Percentiles rank a stretch among this genome's conserved stretches.
These are phyloP conservation scores for Plemyria rubiginata DNA, from an alignment of 2,888 invertebrate species.

Conservation along the genomic window DNA sequence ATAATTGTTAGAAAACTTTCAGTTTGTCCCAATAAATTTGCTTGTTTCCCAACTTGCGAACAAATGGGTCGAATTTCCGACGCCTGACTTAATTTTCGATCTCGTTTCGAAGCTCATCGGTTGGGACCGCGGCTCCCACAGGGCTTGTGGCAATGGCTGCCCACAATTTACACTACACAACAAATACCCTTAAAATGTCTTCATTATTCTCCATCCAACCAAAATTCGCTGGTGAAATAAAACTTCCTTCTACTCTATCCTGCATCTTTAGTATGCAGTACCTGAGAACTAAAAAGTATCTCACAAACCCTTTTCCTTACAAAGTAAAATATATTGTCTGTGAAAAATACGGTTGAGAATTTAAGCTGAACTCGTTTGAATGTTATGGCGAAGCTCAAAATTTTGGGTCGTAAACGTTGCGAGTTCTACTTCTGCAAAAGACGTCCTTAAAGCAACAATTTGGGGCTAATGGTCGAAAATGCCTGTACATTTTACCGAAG, in stretches of 20 bases:
- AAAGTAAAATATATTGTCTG: not conserved
- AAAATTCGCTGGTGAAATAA: constrained; percentile 5
- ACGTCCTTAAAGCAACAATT: constrained; percentile 47
- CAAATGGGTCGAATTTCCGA: constrained; percentile 20
- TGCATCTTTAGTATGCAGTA: not conserved
- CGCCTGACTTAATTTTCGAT: constrained; percentile 29
- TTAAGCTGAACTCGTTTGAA: constrained; percentile 20
- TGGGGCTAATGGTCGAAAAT: constrained; percentile 47
- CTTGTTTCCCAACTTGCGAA: constrained; percentile 14
- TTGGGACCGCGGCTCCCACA: constrained; percentile 17
- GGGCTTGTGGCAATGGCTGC: constrained; percentile 26
- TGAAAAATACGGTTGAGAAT: constrained; percentile 11
- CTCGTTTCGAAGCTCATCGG: constrained; percentile 24
- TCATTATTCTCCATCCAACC: constrained; percentile 11
- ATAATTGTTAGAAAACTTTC: constrained; percentile 13
- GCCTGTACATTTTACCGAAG: constrained; percentile 47
- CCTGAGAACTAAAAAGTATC: not conserved
- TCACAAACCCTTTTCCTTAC: not conserved
- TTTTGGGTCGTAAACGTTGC: constrained; percentile 38
- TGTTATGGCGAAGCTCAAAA: constrained; percentile 32
- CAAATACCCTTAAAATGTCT: constrained; percentile 19
- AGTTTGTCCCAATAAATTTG: constrained; percentile 18
- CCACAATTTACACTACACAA: constrained; percentile 29
- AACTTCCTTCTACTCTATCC: not conserved
- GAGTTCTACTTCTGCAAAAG: constrained; percentile 41